Evolutionary conservation across 2,113 vertebrate species (phyloP), one percentile per base, ranked within the genome.

Genomic region (Hyla sarda): DNA sequence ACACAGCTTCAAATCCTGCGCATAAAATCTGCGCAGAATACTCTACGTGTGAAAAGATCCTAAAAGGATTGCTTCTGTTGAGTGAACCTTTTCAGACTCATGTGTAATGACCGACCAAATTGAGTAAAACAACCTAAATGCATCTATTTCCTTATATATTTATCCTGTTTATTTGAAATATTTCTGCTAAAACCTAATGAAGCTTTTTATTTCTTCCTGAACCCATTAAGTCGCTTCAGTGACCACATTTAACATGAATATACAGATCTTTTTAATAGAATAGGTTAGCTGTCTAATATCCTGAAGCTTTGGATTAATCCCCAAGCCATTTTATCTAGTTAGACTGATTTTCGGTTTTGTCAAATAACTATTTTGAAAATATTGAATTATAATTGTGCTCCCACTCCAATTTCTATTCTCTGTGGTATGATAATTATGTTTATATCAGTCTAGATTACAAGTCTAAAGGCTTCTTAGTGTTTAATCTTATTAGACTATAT

Each of bases 121-220:
- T 4, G 28, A 16, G 28, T 32, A 12, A 60, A 60, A 30, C 25
- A 65, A 65, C 25, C 28, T 14, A 28, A 62, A 65, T 65, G 23
- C 16, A 32, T 34, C 5, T 67, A 67, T 32, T 67, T 71, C 21
- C 32, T 71, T 17, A 71, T 21, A 71, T 23, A 2, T 41, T 37
- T 21, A 71, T 41, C 67, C 67, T 71, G 21, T 71, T 41, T 71
- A 71, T 71, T 71, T 71, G 9, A 71, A 41, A 71, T 71, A 71
- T 41, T 71, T 71, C 67, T 23, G 67, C 67, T 71, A 41, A 71
- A 71, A 37, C 67, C 67, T 71, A 71, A 71, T 71, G 67, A 71
- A 71, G 67, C 67, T 41, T 41, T 71, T 41, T 71, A 41, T 71
- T 71, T 71, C 8, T 9, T 71, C 19, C 34, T 21, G 21, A 71